Percentiles rank a stretch among this genome's conserved stretches.
These are phyloP conservation scores for Bubo bubo DNA, from an alignment of 2,113 vertebrate species.

Conservation along the genomic window DNA sequence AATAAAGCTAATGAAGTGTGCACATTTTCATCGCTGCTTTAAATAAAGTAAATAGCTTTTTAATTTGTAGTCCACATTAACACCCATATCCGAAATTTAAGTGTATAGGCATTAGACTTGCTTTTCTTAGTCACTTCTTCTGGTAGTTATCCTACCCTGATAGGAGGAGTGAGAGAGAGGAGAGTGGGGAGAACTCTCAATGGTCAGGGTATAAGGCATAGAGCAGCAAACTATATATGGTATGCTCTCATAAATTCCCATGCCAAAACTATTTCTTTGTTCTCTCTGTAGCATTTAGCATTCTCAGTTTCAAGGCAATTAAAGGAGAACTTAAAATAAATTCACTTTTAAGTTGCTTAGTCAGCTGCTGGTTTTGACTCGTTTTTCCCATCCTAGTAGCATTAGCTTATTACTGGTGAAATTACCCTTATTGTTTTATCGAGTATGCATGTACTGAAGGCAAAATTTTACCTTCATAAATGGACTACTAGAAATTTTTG, in stretches of 20 bases:
- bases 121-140: constrained; percentile 26
- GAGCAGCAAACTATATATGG: not conserved
- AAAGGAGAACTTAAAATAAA: not conserved
- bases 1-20: constrained; percentile 51
- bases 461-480: not conserved
- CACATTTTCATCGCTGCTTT: constrained; percentile 7
- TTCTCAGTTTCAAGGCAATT: not conserved
- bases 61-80: not conserved
- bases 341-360: not conserved
- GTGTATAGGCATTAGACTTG: not conserved
- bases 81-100: not conserved
- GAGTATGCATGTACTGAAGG: not conserved
- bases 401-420: not conserved
- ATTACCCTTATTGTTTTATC: not conserved
- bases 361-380: not conserved
- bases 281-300: not conserved
- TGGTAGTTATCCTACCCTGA: not conserved
- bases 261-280: not conserved
- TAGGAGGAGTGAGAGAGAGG: not conserved
- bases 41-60: not conserved
- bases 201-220: not conserved
- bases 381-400: not conserved
- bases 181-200: not conserved
- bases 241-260: not conserved
- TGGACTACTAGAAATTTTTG: not conserved